These are phyloP conservation scores for Pomacea maculata DNA, from an alignment of 1,140 invertebrate species.

Conservation along the genomic window DNA sequence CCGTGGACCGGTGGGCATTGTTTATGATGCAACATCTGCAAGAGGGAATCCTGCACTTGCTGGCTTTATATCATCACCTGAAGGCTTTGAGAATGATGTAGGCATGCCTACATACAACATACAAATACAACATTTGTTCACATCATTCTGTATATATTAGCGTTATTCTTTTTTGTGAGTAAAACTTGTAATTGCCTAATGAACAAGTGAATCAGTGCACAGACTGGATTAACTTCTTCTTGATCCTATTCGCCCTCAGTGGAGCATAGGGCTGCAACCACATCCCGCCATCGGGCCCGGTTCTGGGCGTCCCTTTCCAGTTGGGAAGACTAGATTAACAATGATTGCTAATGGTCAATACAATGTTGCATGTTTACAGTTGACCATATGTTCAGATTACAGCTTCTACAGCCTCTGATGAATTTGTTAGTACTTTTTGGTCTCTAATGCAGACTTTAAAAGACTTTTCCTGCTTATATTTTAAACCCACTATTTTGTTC, in stretches of 20 bases:
- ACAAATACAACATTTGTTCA: neutral
- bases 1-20: constrained; percentile 58
- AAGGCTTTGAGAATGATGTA: constrained; percentile 36
- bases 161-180: neutral
- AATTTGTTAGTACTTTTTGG: neutral
- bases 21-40: constrained; percentile 64
- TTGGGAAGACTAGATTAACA: neutral
- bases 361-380: neutral
- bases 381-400: neutral
- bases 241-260: too few relatives aligned
- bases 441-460: neutral
- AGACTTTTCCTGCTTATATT: neutral
- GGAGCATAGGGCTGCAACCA: too few relatives aligned
- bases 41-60: constrained; percentile 62
- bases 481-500: neutral
- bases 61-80: constrained; percentile 62
- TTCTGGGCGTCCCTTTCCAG: too few relatives aligned
- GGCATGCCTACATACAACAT: neutral
- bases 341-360: too few relatives aligned
- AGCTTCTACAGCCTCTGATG: neutral
- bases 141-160: neutral
- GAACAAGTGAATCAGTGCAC: neutral
- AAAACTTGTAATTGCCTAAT: neutral
- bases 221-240: neutral
- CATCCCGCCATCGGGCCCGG: too few relatives aligned